Conservation (phyloP, 2,113 vertebrate genomes). For the Phalacrocorax pelagicus region DNA sequence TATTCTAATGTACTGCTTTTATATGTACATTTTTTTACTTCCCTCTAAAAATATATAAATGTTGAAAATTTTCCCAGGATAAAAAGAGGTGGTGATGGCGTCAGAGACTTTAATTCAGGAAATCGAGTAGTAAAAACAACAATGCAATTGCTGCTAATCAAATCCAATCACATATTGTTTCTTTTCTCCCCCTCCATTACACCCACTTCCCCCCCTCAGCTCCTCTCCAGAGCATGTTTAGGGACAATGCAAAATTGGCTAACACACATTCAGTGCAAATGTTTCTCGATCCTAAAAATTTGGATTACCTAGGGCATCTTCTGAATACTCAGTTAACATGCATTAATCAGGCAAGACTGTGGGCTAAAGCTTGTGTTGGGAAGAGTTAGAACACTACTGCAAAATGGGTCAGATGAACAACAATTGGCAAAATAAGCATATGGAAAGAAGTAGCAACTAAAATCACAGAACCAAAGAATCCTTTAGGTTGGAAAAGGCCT, state of each 20-base stretch:
- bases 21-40: background rate
- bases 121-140: background rate
- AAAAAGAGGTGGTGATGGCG: accelerated
- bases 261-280: background rate
- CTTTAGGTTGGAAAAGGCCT: background rate
- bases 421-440: background rate
- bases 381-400: background rate
- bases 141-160: background rate
- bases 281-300: background rate
- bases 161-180: background rate
- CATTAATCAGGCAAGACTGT: background rate
- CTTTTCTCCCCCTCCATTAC: background rate
- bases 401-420: background rate
- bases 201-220: too few species aligned
- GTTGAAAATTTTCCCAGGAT: background rate
- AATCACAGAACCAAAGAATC: background rate
- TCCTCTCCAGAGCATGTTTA: background rate
- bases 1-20: background rate
- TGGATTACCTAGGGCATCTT: background rate
- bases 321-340: background rate
- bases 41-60: background rate
- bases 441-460: background rate
- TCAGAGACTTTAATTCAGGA: background rate
- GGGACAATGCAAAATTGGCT: background rate
- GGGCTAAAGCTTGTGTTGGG: background rate